Evolutionary conservation across 2,888 invertebrate species (phyloP).

Genomic region (Dermolepida albohirtum): DNA sequence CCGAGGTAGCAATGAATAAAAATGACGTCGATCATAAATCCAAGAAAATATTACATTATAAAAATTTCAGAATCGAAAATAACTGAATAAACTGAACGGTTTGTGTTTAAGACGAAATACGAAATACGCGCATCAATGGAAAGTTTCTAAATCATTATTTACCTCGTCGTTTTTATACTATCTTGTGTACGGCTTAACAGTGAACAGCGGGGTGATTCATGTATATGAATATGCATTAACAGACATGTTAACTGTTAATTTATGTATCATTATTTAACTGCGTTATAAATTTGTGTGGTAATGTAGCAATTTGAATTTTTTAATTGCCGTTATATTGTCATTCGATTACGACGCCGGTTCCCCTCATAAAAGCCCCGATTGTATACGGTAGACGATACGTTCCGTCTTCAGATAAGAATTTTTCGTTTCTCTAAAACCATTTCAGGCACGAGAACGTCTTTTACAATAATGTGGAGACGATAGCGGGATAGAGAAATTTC

Average conservation of each 20-base stretch:
- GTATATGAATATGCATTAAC: constrained; percentile 42
- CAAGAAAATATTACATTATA: constrained; percentile 41
- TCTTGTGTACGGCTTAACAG: constrained; percentile 1
- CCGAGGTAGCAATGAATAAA: constrained; percentile 38
- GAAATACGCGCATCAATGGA: constrained; percentile 29
- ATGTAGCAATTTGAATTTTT: constrained; percentile 40
- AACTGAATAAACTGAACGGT: constrained; percentile 5
- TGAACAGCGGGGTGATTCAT: constrained; percentile 33
- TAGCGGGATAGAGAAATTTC: too few relatives aligned
- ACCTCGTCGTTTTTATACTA: constrained; percentile 14
- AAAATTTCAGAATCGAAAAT: constrained; percentile 32
- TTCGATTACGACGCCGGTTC: constrained; percentile 32
- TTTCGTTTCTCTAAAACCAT: constrained; percentile 14
- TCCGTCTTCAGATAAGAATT: constrained; percentile 23
- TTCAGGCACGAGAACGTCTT: background rate
- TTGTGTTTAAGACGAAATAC: constrained; percentile 18
- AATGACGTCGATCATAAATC: constrained; percentile 41
- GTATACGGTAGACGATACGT: constrained; percentile 15
- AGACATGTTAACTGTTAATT: constrained; percentile 41
- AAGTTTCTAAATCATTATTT: constrained; percentile 32
- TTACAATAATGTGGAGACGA: background rate
- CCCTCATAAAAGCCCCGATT: constrained; percentile 26
- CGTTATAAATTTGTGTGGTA: constrained; percentile 40
- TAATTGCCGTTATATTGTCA: constrained; percentile 40
- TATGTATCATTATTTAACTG: constrained; percentile 44